Percentiles rank a stretch among this genome's conserved stretches.
Evolutionary conservation across 2,797 vertebrate genomes (phyloP).

Genomic region (Potorous gilbertii): DNA sequence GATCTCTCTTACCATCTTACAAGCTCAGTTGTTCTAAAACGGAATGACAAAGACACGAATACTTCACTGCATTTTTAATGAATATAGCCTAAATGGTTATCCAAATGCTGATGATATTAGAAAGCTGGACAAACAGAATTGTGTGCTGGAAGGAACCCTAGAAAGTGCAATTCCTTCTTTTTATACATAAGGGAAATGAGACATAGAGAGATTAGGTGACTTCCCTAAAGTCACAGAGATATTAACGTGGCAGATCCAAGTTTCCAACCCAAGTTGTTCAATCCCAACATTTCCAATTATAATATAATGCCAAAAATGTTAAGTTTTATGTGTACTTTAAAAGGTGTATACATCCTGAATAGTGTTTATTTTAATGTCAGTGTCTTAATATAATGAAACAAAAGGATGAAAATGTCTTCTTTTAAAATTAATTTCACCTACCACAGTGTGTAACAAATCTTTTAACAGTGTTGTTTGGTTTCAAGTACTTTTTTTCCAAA

Average conservation of each 20-base stretch:
- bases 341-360: not conserved
- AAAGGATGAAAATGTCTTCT: not conserved
- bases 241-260: not conserved
- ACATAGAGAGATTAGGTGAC: too few species aligned
- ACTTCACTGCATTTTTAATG: not conserved
- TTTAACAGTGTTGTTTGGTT: not conserved
- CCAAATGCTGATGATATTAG: not conserved
- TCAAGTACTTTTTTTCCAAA: constrained; percentile 33
- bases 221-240: not conserved
- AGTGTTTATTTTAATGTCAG: not conserved
- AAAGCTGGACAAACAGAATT: not conserved
- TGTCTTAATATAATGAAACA: not conserved
- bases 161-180: not conserved
- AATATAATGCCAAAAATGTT: not conserved
- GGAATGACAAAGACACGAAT: not conserved
- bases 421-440: not conserved
- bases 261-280: not conserved
- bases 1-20: too few species aligned
- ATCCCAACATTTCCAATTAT: not conserved
- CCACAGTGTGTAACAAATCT: not conserved
- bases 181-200: not conserved
- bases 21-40: not conserved
- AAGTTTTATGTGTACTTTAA: not conserved
- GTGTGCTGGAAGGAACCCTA: not conserved
- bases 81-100: not conserved